phyloP scores from a whole-genome alignment of 1,140 invertebrate genomes.

The Acromyrmex heyeri region DNA sequence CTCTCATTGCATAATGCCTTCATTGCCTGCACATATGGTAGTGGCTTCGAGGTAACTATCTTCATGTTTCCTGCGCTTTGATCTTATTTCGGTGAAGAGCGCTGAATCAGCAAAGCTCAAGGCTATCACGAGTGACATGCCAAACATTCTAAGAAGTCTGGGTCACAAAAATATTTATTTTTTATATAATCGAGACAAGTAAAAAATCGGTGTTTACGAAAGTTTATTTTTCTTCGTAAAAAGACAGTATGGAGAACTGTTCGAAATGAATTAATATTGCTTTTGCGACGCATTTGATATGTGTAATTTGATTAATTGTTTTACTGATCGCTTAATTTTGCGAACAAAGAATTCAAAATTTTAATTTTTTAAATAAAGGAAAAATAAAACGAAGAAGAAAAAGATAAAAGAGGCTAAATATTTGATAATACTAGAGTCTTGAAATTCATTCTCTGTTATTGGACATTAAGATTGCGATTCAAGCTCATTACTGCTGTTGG shows the following conservation, averaged over 20 bases:
- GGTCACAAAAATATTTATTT: background rate
- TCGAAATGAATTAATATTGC: background rate
- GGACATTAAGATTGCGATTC: too few species aligned
- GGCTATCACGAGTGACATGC: slow-evolving; percentile 18
- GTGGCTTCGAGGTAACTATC: background rate
- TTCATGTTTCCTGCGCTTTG: slow-evolving; percentile 49
- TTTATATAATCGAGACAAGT: background rate
- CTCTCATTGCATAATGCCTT: slow-evolving; percentile 25
- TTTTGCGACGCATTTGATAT: background rate
- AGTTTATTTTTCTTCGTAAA: background rate
- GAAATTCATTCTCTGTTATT: too few species aligned
- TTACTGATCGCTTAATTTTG: too few species aligned
- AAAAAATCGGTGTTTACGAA: background rate
- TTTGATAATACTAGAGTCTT: too few species aligned
- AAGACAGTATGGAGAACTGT: background rate
- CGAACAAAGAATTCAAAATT: too few species aligned
- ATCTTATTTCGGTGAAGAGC: slow-evolving; percentile 35
- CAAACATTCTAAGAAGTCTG: slow-evolving; percentile 1
- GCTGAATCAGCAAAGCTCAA: slow-evolving; percentile 46
- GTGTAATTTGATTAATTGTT: background rate
- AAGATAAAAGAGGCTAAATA: too few species aligned
- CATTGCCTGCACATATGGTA: background rate
- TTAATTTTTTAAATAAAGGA: too few species aligned
- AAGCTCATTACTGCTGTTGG: too few species aligned
- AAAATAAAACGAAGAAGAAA: too few species aligned